Conservation (phyloP, 2,113 vertebrate genomes). For the Periophthalmodon schlosseri region DNA sequence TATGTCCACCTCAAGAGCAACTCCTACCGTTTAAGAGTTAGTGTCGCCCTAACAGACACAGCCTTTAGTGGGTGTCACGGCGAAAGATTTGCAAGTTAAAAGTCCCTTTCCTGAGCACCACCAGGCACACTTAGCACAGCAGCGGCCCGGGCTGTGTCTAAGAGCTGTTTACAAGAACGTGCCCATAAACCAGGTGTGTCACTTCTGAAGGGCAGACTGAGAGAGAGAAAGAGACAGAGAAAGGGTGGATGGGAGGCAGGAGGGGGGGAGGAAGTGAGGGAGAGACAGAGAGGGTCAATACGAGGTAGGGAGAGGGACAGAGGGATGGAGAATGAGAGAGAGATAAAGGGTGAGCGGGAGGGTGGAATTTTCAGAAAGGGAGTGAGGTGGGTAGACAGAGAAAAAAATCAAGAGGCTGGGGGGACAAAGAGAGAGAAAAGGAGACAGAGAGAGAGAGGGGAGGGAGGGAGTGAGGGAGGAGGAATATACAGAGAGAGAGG, state of each 20-base stretch:
- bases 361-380: too few species aligned
- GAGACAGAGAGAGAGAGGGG: too few species aligned
- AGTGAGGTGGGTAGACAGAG: too few species aligned
- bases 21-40: not conserved
- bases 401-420: too few species aligned
- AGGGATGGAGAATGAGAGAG: too few species aligned
- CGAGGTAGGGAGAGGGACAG: too few species aligned
- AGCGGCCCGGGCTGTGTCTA: not conserved
- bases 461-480: too few species aligned
- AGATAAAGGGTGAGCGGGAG: too few species aligned
- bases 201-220: conserved; percentile 25
- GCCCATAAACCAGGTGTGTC: conserved; percentile 9
- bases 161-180: conserved; percentile 14
- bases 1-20: not conserved
- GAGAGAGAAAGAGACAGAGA: conserved; percentile 2
- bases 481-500: too few species aligned
- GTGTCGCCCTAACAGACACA: conserved; percentile 5
- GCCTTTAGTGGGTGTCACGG: conserved; percentile 37
- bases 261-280: too few species aligned
- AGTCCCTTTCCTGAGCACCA: conserved; percentile 5
- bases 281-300: too few species aligned
- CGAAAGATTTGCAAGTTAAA: conserved; percentile 37
- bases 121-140: conserved; percentile 12
- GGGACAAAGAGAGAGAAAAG: too few species aligned
- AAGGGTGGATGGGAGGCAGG: not conserved